phyloP scores from a whole-genome alignment of 1,140 invertebrate genomes.

The Drosophila obscura region DNA sequence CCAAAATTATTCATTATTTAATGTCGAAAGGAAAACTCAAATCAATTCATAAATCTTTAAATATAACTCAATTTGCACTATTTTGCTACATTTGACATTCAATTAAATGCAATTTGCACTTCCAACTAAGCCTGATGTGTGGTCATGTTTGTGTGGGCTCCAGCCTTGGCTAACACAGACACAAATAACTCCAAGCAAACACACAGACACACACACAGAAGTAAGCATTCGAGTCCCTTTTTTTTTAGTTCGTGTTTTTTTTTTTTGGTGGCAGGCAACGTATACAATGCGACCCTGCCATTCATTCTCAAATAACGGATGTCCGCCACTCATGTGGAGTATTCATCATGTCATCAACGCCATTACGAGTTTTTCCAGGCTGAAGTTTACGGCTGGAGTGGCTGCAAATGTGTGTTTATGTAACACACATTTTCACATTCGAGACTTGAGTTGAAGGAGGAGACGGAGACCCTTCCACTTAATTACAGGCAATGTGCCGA shows the following conservation, averaged over 20 bases:
- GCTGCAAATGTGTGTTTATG: constrained; percentile 23
- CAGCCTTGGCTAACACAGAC: too few species aligned
- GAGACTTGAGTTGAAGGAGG: constrained; percentile 16
- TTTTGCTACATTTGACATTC: constrained; percentile 25
- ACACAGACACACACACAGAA: background rate
- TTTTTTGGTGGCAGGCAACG: constrained; percentile 28
- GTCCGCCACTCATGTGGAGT: constrained; percentile 54
- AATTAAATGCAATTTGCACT: constrained; percentile 28
- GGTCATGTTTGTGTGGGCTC: background rate
- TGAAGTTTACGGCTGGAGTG: constrained; percentile 15
- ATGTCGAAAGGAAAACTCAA: background rate
- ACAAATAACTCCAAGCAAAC: constrained; percentile 4
- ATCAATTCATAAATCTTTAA: constrained; percentile 10
- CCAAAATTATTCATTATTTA: too few species aligned
- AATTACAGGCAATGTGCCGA: constrained; percentile 31
- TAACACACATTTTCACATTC: constrained; percentile 30
- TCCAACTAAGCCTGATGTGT: constrained; percentile 18
- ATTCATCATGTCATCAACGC: constrained; percentile 63
- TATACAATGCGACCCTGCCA: constrained; percentile 32
- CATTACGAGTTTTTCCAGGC: constrained; percentile 53
- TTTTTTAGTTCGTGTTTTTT: constrained; percentile 6
- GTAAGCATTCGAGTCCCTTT: constrained; percentile 1
- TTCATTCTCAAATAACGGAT: constrained; percentile 50
- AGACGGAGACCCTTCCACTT: constrained; percentile 22
- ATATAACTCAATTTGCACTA: background rate